A percentile compares a stretch with the other conserved stretches of the same genome.
These are phyloP conservation scores for Batillaria attramentaria DNA, from an alignment of 1,140 invertebrate species.

Conservation along the genomic window DNA sequence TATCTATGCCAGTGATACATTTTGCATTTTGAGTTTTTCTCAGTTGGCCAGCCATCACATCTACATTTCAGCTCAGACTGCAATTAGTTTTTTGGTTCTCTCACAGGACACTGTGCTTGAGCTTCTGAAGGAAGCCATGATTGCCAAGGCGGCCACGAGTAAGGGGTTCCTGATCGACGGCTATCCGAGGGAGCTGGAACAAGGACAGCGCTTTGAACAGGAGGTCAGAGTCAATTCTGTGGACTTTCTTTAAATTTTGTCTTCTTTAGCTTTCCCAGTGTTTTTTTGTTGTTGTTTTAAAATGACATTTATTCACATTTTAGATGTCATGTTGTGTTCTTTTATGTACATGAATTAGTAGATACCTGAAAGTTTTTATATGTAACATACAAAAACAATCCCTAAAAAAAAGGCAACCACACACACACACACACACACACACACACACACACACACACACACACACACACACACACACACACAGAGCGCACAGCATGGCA, in stretches of 20 bases:
- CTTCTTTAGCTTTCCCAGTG: too few relatives aligned
- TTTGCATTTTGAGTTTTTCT: too few relatives aligned
- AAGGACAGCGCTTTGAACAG: slow-evolving; percentile 87
- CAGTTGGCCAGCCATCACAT: too few relatives aligned
- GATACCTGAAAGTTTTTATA: too few relatives aligned
- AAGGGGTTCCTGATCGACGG: slow-evolving; percentile 89
- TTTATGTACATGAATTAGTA: too few relatives aligned
- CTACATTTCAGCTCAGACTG: too few relatives aligned
- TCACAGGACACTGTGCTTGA: slow-evolving; percentile 68
- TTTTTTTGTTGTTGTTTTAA: too few relatives aligned
- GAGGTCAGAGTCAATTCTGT: slow-evolving; percentile 77
- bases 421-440: slow-evolving; percentile 14
- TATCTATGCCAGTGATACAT: too few relatives aligned
- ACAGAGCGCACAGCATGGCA: too few relatives aligned
- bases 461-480: background rate
- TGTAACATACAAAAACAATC: background rate
- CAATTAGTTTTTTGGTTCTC: too few relatives aligned
- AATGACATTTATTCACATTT: background rate
- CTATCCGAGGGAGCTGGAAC: slow-evolving; percentile 88
- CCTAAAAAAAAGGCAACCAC: too few relatives aligned
- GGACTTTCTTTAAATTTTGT: background rate
- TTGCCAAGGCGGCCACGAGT: slow-evolving; percentile 56
- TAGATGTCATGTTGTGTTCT: too few relatives aligned
- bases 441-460: slow-evolving; percentile 14
- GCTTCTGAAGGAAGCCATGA: slow-evolving; percentile 70